Conservation (phyloP, 2,113 vertebrate genomes). For the Hepsetus odoe region DNA sequence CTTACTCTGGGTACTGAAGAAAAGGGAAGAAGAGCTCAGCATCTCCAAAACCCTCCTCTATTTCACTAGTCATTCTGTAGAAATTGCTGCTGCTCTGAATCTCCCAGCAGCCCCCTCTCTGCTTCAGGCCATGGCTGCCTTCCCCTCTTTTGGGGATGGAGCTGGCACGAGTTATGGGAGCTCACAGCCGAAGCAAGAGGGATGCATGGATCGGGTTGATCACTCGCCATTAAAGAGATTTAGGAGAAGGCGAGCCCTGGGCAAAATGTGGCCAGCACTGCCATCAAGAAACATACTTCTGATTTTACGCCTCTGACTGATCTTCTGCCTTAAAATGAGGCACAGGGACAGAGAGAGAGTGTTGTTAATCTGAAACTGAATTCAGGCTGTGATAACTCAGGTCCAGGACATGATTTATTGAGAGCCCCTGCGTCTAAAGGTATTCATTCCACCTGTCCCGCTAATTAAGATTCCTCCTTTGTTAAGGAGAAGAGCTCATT, state of each 20-base stretch:
- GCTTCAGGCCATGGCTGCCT: conserved; percentile 25
- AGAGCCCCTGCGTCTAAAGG: neutral
- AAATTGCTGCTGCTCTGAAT: conserved; percentile 25
- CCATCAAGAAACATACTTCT: conserved; percentile 59
- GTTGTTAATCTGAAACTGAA: conserved; percentile 1
- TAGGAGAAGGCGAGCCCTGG: conserved; percentile 29
- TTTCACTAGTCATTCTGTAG: conserved; percentile 33
- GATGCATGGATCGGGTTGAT: conserved; percentile 1
- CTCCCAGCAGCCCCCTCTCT: conserved; percentile 37
- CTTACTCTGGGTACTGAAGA: conserved; percentile 3
- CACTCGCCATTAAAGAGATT: conserved; percentile 28
- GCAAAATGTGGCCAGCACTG: conserved; percentile 37
- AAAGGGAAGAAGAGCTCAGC: neutral
- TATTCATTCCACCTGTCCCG: conserved; percentile 18
- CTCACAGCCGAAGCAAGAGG: neutral
- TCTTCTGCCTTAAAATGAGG: conserved; percentile 14
- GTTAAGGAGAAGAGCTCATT: conserved; percentile 11
- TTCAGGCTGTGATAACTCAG: neutral
- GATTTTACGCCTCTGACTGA: conserved; percentile 57
- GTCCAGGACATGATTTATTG: conserved; percentile 3
- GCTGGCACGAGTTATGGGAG: conserved; percentile 18
- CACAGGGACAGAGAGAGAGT: conserved; percentile 14
- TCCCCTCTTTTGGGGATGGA: neutral
- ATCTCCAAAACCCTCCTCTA: conserved; percentile 18
- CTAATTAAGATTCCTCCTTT: conserved; percentile 22